phyloP scores from a whole-genome alignment of 2,888 invertebrate species.

The Chymomyza caudatula region DNA sequence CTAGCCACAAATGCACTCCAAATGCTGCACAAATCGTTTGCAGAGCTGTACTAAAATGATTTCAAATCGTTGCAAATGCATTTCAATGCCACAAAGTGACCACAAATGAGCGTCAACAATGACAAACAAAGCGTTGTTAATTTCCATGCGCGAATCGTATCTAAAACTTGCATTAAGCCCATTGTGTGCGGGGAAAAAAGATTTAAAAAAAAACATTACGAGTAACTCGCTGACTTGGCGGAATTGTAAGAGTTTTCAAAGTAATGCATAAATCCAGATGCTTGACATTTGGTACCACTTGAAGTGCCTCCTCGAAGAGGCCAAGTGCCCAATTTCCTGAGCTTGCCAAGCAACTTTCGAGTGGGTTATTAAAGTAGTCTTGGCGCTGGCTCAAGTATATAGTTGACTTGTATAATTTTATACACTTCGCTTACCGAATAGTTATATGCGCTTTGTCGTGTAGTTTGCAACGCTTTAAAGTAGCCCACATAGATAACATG shows the following conservation, averaged over 20 bases:
- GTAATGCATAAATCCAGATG: neutral
- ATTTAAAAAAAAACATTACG: too few relatives aligned
- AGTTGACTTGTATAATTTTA: neutral
- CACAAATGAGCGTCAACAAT: neutral
- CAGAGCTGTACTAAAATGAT: neutral
- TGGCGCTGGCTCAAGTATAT: too few relatives aligned
- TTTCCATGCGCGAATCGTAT: neutral
- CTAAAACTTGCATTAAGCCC: neutral
- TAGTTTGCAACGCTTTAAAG: neutral
- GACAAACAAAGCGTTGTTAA: neutral
- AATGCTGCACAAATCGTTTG: neutral
- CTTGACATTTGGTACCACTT: neutral
- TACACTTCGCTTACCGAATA: too few relatives aligned
- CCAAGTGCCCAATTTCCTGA: neutral
- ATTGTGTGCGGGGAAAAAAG: too few relatives aligned
- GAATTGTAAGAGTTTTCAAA: too few relatives aligned
- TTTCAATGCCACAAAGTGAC: conserved; percentile 3
- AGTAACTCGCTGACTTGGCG: too few relatives aligned
- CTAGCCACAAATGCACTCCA: neutral
- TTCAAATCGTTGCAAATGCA: neutral
- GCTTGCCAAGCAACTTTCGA: neutral
- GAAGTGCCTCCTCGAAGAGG: neutral
- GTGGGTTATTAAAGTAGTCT: neutral
- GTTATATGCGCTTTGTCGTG: too few relatives aligned
- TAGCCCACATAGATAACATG: too few relatives aligned